Base-by-base conservation (phyloP, 1,140 invertebrate genomes). In the Hetaerina americana region DNA sequence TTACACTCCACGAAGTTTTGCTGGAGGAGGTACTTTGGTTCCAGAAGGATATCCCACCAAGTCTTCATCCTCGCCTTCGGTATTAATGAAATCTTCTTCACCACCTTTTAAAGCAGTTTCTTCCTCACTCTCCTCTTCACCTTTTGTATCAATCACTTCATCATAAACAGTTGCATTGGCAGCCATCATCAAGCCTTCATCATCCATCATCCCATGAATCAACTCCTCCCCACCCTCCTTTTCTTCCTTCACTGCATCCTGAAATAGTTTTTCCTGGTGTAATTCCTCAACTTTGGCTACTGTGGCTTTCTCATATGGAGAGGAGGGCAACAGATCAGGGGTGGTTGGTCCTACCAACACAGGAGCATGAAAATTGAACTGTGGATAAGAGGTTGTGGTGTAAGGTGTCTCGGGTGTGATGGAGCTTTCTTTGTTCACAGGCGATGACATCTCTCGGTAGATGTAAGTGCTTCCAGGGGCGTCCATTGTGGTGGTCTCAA, bases 251-350 rank as follows among this genome's bases (percentile, higher is more conserved):
- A 57, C 40, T 8, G 27, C 26, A 31, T 71, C 71, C 25, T 71
- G 71, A 24, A 71, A 71, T 10, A 71, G 27, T 25, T 71, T 26
- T 29, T 57, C 27, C 66, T 57, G 25, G 10, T 57, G 40, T 1
- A 57, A n/a, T 57, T 57, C 40, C 40, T 57, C 40, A 12, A n/a
- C 40, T 57, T 57, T 57, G n/a, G n/a, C n/a, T n/a, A n/a, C n/a
- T 12, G 40, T 57, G 15, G 40, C 15, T 1, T 57, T 12, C 22
- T 57, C 40, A n/a, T 57, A n/a, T 1, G 40, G 40, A 18, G 40
- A 5, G n/a, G n/a, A n/a, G n/a, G n/a, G n/a, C 10, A 57, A 12
- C 10, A n/a, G 15, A 10, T n/a, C 40, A n/a, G 10, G 15, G 2
- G 40, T 5, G 22, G 40, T 57, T 3, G 40, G 22, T 3, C 40